A percentile compares a stretch with the other conserved stretches of the same genome.
phyloP scores from a whole-genome alignment of 2,888 invertebrate genomes.

The Tachystola acroxantha region DNA sequence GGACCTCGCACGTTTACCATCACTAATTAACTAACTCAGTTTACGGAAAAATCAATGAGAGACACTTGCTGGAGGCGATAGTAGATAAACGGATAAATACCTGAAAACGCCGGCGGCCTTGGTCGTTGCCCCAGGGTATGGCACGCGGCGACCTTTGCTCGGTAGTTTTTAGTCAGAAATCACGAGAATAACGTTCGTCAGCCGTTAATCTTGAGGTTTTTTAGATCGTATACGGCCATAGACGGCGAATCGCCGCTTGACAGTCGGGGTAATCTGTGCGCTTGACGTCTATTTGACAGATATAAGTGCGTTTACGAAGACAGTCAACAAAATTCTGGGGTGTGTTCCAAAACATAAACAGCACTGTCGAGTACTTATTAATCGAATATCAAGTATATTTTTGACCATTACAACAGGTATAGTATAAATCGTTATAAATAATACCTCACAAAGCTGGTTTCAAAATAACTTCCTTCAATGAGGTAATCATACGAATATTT shows the following conservation, averaged over 20 bases:
- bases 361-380: too few species aligned
- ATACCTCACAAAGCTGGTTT: too few species aligned
- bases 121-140: conserved; percentile 32
- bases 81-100: conserved; percentile 8
- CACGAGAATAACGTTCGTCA: conserved; percentile 2
- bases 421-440: too few species aligned
- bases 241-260: not conserved
- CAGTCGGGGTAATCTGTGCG: not conserved
- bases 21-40: conserved; percentile 42
- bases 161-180: conserved; percentile 30
- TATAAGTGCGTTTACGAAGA: not conserved
- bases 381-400: too few species aligned
- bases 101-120: conserved; percentile 26
- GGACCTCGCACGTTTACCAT: not conserved
- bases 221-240: not conserved
- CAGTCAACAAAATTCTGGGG: too few species aligned
- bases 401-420: too few species aligned
- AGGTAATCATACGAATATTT: too few species aligned
- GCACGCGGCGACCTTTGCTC: conserved; percentile 26
- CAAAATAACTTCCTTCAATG: too few species aligned
- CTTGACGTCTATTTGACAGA: not conserved
- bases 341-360: too few species aligned
- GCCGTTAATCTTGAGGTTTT: not conserved
- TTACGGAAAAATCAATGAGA: conserved; percentile 63
- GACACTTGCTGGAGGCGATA: conserved; percentile 12